These are phyloP conservation scores for Alligator mississippiensis DNA, from an alignment of 2,113 vertebrate genomes.

Conservation along the genomic window DNA sequence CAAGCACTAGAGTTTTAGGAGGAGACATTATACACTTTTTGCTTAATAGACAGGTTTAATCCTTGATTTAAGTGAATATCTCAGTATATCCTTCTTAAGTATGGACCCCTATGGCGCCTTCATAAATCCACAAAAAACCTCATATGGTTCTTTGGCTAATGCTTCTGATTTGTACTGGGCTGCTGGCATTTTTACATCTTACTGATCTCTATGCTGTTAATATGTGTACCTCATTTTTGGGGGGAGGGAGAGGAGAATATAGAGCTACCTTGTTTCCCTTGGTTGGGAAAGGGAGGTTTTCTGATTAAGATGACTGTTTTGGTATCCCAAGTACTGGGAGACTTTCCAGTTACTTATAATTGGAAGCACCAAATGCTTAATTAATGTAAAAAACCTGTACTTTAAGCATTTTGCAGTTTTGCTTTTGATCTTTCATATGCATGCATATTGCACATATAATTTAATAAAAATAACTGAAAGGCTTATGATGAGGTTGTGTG, in stretches of 20 bases:
- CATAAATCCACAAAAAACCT: slow-evolving; percentile 47
- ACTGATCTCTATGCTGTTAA: background rate
- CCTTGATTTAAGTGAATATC: background rate
- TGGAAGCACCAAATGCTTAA: slow-evolving; percentile 45
- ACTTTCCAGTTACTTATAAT: slow-evolving; percentile 41
- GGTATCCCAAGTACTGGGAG: slow-evolving; percentile 17
- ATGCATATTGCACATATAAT: slow-evolving; percentile 41
- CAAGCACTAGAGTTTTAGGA: background rate
- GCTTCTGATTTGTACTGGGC: background rate
- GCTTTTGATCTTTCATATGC: slow-evolving; percentile 61
- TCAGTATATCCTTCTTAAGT: background rate
- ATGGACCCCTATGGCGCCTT: background rate
- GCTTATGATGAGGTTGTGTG: slow-evolving; percentile 19
- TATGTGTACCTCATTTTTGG: background rate
- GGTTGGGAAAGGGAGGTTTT: background rate
- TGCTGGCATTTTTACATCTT: slow-evolving; percentile 27
- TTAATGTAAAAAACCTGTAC: slow-evolving; percentile 57
- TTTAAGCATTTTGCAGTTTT: slow-evolving; percentile 66
- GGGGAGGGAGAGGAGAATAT: background rate
- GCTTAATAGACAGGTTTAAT: background rate
- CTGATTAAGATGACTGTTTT: slow-evolving; percentile 17
- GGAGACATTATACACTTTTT: background rate
- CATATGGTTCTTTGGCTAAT: slow-evolving; percentile 41
- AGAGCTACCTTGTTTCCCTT: slow-evolving; percentile 3
- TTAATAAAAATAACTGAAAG: slow-evolving; percentile 48